Conservation (phyloP, 2,888 invertebrate species). For the Chydorus sphaericus region DNA sequence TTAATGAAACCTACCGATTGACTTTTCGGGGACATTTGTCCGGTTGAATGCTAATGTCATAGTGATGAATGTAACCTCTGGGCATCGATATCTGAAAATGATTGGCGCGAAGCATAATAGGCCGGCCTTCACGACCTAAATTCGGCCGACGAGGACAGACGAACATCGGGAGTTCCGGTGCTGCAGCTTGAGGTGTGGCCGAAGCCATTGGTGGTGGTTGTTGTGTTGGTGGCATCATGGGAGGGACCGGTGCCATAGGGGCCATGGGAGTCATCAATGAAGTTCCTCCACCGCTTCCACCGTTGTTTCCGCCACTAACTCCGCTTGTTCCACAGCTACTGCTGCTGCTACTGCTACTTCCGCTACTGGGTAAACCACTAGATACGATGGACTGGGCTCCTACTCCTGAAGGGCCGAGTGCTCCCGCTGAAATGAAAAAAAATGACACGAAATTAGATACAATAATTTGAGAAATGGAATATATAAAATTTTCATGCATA, state of each 20-base stretch:
- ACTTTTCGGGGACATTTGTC: conserved; percentile 99
- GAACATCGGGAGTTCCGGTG: conserved; percentile 34
- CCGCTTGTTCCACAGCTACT: conserved; percentile 8
- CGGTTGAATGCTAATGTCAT: conserved; percentile 96
- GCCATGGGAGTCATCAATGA: conserved; percentile 8
- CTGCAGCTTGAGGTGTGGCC: conserved; percentile 10
- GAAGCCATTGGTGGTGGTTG: conserved; percentile 13
- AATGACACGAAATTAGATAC: background rate
- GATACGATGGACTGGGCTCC: conserved; percentile 5
- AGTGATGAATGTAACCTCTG: conserved; percentile 94
- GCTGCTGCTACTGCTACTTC: conserved; percentile 4
- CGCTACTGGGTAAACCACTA: background rate
- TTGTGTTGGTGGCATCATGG: conserved; percentile 14
- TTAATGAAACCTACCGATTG: conserved; percentile 34
- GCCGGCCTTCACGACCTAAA: conserved; percentile 89
- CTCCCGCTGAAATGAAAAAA: conserved; percentile 12
- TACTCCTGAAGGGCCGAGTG: conserved; percentile 11
- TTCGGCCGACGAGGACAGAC: conserved; percentile 92
- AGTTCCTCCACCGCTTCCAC: conserved; percentile 3
- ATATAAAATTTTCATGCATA: no score
- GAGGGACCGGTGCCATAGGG: conserved; percentile 11
- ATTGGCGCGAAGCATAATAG: conserved; percentile 91
- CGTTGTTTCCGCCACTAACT: background rate
- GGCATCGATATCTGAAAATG: conserved; percentile 99
- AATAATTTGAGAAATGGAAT: no score